phyloP scores from a whole-genome alignment of 2,797 vertebrate species.

The Thripadectes ignobilis region DNA sequence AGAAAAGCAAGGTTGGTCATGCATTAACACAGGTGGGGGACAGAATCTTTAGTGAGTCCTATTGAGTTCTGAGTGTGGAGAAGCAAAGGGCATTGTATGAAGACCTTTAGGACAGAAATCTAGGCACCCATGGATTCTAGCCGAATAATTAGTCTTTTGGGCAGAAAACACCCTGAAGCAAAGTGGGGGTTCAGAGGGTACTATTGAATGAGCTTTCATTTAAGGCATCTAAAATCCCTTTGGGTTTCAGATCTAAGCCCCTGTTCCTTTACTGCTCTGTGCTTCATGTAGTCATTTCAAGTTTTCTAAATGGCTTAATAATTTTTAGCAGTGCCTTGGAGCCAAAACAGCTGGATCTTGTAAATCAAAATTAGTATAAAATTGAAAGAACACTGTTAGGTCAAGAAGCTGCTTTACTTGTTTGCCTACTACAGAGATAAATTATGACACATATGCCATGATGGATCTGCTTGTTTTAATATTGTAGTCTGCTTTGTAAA shows the following conservation, averaged over 20 bases:
- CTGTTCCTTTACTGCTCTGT: neutral
- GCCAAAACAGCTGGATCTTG: slow-evolving; percentile 2
- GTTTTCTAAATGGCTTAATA: slow-evolving; percentile 1
- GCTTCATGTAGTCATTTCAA: neutral
- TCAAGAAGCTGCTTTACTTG: neutral
- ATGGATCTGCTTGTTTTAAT: slow-evolving; percentile 5
- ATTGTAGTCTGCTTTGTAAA: neutral
- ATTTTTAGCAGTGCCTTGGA: neutral
- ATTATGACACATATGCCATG: neutral
- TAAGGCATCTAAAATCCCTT: neutral
- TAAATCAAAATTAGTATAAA: neutral
- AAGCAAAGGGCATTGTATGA: neutral
- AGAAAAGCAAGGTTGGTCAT: neutral
- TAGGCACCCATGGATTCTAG: neutral
- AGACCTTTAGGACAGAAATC: neutral
- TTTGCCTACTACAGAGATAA: neutral
- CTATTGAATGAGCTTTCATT: neutral
- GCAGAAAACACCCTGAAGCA: neutral
- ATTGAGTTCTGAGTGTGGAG: neutral
- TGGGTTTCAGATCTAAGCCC: neutral
- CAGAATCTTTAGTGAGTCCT: neutral
- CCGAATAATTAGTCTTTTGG: neutral
- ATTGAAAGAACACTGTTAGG: neutral
- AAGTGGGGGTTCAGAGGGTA: neutral
- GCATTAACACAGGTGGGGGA: neutral